These are phyloP conservation scores for Strix aluco DNA, from an alignment of 2,113 vertebrate genomes.

Conservation along the genomic window DNA sequence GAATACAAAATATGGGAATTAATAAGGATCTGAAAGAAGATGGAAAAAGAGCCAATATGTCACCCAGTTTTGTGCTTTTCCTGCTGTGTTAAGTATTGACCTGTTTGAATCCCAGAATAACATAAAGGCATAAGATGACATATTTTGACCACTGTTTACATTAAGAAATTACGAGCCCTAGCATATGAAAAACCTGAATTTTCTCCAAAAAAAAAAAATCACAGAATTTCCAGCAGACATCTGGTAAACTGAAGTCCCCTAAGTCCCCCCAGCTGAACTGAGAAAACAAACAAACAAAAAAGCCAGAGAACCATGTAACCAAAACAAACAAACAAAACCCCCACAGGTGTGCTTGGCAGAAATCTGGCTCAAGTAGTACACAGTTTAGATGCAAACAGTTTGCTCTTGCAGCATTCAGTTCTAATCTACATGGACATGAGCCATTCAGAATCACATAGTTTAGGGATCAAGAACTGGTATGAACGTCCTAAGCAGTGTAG, in stretches of 20 bases:
- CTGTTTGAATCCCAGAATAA: neutral
- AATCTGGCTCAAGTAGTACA: neutral
- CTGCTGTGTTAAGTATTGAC: neutral
- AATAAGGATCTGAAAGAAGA: neutral
- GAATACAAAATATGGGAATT: neutral
- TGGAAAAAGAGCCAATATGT: neutral
- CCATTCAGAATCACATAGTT: neutral
- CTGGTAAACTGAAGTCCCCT: neutral
- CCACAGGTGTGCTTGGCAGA: neutral
- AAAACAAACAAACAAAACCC: neutral
- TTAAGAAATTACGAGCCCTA: neutral
- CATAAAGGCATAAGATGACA: neutral
- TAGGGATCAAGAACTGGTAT: neutral
- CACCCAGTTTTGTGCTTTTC: neutral
- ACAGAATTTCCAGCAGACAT: neutral
- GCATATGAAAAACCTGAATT: neutral
- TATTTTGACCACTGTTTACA: neutral
- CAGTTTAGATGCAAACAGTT: neutral
- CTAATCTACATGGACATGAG: neutral
- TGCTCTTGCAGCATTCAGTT: neutral
- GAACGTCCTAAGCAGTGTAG: neutral
- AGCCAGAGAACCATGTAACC: neutral
- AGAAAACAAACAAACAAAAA: neutral
- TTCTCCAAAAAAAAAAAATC: neutral
- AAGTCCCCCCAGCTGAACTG: neutral